Base-by-base conservation (phyloP, 2,797 vertebrate species). In the Sebastes jordani region DNA sequence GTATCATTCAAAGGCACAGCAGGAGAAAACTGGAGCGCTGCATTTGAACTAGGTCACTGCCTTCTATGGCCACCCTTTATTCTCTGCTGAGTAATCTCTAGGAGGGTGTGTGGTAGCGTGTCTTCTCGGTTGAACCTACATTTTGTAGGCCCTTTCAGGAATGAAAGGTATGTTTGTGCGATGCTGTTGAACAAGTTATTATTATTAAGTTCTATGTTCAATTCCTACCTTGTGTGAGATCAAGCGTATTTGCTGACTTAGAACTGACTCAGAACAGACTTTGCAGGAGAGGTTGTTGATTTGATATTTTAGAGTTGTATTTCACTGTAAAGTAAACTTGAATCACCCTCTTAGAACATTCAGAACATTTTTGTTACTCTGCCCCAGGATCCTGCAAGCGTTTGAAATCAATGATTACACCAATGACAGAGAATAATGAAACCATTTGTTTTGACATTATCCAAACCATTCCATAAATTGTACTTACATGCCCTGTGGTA, bases 21-120 rank as follows among this genome's bases (percentile, higher is more conserved):
- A 5, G 78, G 66, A 73, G 71, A 81, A 88, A 93, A 92, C 60
- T 89, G 83, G 88, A 93, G 30, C 84, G 62, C 73, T 68, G 42
- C n/a, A 4, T 85, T 77, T 78, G 88, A 93, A 92, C 55, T 91
- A 81, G 92, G 92, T 92, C 91, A 80, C 29, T 83, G 81, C 58
- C 18, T 77, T 71, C 67, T 65, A 89, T 81, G 78, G 72, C 54
- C 84, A 81, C 27, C 42, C 55, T 88, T 86, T 77, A 68, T 77
- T 84, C 54, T 68, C 32, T 72, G 23, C 38, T 81, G 76, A 88
- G 75, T 86, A 86, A 71, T 78, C 23, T 86, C 71, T 77, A 59
- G 11, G 46, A 77, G 71, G 42, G n/a, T 71, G 59, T 81, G n/a
- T 54, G 59, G 61, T 62, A 62, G 46, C 4, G 23, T 60, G 32